Percentiles rank a stretch among this genome's conserved stretches.
Evolutionary conservation across 2,113 vertebrate species (phyloP).

Genomic region (Gorsachius goisagi): DNA sequence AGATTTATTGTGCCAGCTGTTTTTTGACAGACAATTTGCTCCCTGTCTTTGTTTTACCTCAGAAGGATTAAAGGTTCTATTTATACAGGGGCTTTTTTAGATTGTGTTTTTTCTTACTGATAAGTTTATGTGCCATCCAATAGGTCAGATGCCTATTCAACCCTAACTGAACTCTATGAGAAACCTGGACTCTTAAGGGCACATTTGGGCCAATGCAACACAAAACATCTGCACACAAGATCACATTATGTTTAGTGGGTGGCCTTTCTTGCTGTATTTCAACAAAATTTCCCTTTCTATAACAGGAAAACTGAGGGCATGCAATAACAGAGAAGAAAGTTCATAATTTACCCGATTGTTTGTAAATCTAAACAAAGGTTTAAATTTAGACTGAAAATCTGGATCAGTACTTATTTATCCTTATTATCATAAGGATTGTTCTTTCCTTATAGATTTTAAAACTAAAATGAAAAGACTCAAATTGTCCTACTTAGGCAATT

Average conservation of each 20-base stretch:
- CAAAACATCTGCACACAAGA: background rate
- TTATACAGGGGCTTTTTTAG: background rate
- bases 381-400: background rate
- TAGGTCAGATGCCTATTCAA: background rate
- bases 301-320: background rate
- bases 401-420: background rate
- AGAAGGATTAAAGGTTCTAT: constrained; percentile 11
- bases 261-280: background rate
- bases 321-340: background rate
- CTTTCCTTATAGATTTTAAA: background rate
- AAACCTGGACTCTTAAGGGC: background rate
- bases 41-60: background rate
- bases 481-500: background rate
- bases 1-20: background rate
- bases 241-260: background rate
- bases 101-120: background rate
- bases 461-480: background rate
- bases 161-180: background rate
- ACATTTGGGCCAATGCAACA: background rate
- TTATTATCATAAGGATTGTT: background rate
- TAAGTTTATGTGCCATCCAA: background rate
- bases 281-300: background rate
- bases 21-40: constrained; percentile 12
- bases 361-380: background rate
- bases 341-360: background rate